A percentile compares a stretch with the other conserved stretches of the same genome.
Conservation (phyloP, 2,888 invertebrate genomes). For the Anorthoa munda region DNA sequence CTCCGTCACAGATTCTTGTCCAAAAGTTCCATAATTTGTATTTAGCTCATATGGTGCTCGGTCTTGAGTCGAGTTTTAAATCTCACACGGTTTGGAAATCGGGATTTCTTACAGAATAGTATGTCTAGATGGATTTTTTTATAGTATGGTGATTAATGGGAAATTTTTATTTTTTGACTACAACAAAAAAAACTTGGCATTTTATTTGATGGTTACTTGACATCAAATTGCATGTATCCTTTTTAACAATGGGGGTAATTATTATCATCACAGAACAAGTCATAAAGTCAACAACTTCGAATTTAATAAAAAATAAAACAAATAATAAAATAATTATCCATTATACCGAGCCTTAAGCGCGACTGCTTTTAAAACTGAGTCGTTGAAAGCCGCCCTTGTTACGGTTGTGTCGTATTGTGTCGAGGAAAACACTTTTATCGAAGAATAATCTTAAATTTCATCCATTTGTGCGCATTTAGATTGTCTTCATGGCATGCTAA, state of each 20-base stretch:
- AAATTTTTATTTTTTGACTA: slow-evolving; percentile 2
- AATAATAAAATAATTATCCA: not conserved
- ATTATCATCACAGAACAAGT: not conserved
- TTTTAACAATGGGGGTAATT: not conserved
- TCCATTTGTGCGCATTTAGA: not conserved
- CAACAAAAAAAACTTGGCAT: too few relatives aligned
- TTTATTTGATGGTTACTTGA: too few relatives aligned
- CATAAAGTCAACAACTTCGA: not conserved
- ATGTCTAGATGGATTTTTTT: not conserved
- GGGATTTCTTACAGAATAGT: not conserved
- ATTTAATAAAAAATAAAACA: not conserved
- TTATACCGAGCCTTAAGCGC: slow-evolving; percentile 27
- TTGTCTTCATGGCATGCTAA: not conserved
- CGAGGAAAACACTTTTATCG: not conserved
- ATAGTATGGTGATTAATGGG: not conserved
- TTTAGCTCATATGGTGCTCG: too few relatives aligned
- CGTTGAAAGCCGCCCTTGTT: slow-evolving; percentile 66
- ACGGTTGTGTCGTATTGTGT: slow-evolving; percentile 59
- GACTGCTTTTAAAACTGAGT: slow-evolving; percentile 46
- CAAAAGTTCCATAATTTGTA: too few relatives aligned
- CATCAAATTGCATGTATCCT: not conserved
- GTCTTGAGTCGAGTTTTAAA: not conserved
- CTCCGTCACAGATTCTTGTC: not conserved
- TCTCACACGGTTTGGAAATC: not conserved
- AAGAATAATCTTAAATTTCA: not conserved